Base-by-base conservation (phyloP, 2,113 vertebrate species). In the Leucoraja erinaceus region DNA sequence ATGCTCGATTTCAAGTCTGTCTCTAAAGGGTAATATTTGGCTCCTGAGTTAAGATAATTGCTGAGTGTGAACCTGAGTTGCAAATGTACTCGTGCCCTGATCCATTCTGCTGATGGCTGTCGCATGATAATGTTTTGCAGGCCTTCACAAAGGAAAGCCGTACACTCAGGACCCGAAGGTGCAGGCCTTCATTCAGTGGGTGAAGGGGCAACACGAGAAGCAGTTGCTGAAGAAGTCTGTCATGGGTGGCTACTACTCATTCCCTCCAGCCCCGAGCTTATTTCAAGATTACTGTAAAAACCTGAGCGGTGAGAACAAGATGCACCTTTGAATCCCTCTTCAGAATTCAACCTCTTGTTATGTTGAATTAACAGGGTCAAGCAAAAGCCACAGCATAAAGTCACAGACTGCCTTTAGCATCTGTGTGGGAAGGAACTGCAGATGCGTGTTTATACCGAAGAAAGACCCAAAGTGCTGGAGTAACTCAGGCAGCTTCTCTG, bases 141-240 rank as follows among this genome's bases (percentile, higher is more conserved):
- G 96, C 84, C 96, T 96, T 94, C 98, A 98, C 95, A 97, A 96
- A 94, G 96, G 96, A 72, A 97, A 98, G 93, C 97, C 97, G 0
- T 98, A 98, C 93, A 95, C 95, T 90, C 96, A 94, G 4, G 95
- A 98, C 81, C 93, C 94, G 47, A 97, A 95, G 94, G 98, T 98
- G 93, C 97, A 96, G 95, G 96, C 93, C 47, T 98, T 98, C 94
- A 97, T 98, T 94, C 96, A 96, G 59, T 98, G 98, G 98, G 96
- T 94, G 25, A 98, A 97, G 94, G 96, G 95, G 1, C 96, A 97
- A 93, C 96, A 93, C 0, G 96, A 98, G 94, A 95, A 94, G 9
- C 93, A 94, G 0, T 94, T 97, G 81, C 93, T 97, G 84, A 96
- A 95, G 94, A 98, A 96, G 95, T 95, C 96, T 3, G 93, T 95